A percentile compares a stretch with the other conserved stretches of the same genome.
phyloP scores from a whole-genome alignment of 2,888 invertebrate genomes.

The Branchipolynoe longqiensis region DNA sequence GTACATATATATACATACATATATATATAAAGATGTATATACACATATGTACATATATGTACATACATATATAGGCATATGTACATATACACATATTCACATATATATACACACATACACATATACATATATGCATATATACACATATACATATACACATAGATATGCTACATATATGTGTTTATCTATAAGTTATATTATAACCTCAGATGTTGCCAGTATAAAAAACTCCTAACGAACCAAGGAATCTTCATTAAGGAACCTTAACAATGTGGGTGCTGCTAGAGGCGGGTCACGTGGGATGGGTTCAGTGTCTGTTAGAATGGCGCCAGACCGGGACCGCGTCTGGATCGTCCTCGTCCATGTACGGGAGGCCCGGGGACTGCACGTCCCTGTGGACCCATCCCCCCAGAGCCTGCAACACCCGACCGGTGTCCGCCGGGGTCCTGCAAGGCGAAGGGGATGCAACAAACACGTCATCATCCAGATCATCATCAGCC shows the following conservation, averaged over 20 bases:
- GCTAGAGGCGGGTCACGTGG: background rate
- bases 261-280: too few species aligned
- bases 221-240: too few species aligned
- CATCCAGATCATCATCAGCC: background rate
- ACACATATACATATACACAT: background rate
- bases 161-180: too few species aligned
- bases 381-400: background rate
- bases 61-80: background rate
- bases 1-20: too few species aligned
- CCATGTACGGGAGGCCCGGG: conserved; percentile 38
- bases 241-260: too few species aligned
- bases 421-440: background rate
- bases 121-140: conserved; percentile 24
- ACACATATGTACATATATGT: background rate
- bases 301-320: background rate
- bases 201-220: too few species aligned
- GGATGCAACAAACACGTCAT: background rate
- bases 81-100: background rate
- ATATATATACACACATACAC: conserved; percentile 29
- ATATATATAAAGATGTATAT: too few species aligned
- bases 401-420: background rate
- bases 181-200: too few species aligned
- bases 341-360: conserved; percentile 43
- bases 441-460: background rate
- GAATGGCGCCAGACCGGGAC: too few species aligned